Conservation (phyloP, 2,113 vertebrate species). For the Seriola quinqueradiata region DNA sequence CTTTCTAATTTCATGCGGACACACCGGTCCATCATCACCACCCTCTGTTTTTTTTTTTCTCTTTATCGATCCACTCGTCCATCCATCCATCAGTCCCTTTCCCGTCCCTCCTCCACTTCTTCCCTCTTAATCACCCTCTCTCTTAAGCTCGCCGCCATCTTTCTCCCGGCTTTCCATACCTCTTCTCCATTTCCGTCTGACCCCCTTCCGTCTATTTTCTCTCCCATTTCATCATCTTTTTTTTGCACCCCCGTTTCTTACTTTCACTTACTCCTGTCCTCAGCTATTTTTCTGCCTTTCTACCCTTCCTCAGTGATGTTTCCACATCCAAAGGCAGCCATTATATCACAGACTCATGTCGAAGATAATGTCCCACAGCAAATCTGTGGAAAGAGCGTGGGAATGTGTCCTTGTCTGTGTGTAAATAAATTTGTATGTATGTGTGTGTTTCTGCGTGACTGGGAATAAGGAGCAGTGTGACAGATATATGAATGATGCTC, state of each 20-base stretch:
- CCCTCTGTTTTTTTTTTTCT: constrained; percentile 2
- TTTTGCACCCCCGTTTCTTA: not conserved
- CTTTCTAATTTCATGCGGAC: constrained; percentile 46
- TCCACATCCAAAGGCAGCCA: constrained; percentile 30
- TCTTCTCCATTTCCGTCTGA: not conserved
- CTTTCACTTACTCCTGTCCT: not conserved
- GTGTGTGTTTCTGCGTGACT: constrained; percentile 45
- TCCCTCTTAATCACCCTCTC: constrained; percentile 1
- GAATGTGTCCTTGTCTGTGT: not conserved
- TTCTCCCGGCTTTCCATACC: not conserved
- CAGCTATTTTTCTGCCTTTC: constrained; percentile 15
- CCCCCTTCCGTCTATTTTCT: constrained; percentile 1
- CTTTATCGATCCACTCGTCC: not conserved
- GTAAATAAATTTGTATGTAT: not conserved
- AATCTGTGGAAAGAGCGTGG: not conserved
- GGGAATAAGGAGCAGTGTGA: constrained; percentile 47
- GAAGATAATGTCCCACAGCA: constrained; percentile 8
- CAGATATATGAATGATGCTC: constrained; percentile 47
- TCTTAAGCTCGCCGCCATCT: not conserved
- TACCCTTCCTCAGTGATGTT: constrained; percentile 1
- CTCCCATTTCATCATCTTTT: constrained; percentile 49
- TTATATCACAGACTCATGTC: constrained; percentile 10
- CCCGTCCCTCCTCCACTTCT: not conserved
- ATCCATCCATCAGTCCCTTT: not conserved
- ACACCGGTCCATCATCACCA: constrained; percentile 20